phyloP scores from a whole-genome alignment of 2,888 invertebrate species.

The Selenia dentaria region DNA sequence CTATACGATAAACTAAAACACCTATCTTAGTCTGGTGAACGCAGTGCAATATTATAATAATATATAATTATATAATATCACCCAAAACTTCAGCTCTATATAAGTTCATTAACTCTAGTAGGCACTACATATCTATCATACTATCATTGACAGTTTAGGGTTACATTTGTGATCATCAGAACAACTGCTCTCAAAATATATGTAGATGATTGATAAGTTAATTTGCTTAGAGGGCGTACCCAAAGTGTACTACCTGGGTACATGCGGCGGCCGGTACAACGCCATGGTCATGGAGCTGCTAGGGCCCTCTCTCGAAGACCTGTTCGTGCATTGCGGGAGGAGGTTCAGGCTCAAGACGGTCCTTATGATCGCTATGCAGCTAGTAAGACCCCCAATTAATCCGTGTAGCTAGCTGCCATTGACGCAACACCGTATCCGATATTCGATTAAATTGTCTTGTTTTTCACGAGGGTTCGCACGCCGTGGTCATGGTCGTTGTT shows the following conservation, averaged over 20 bases:
- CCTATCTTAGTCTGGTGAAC: too few relatives aligned
- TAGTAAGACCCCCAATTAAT: constrained; percentile 86
- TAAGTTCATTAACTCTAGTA: too few relatives aligned
- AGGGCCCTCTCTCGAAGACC: constrained; percentile 99
- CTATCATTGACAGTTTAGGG: too few relatives aligned
- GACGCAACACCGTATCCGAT: constrained; percentile 76
- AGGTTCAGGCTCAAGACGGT: constrained; percentile 99
- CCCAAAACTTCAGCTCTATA: too few relatives aligned
- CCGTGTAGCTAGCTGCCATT: constrained; percentile 49
- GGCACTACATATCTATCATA: too few relatives aligned
- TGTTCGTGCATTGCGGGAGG: constrained; percentile 99
- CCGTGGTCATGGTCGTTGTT: constrained; percentile 73
- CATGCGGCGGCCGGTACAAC: constrained; percentile 99
- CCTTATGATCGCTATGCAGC: constrained; percentile 98
- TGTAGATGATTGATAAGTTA: constrained; percentile 32
- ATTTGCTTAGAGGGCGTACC: constrained; percentile 96
- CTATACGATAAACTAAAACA: too few relatives aligned
- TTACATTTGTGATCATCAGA: too few relatives aligned
- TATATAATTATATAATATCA: too few relatives aligned
- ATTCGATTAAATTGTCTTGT: constrained; percentile 48
- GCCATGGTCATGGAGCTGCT: constrained; percentile 99
- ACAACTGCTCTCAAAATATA: too few relatives aligned
- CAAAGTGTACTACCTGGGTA: constrained; percentile 99
- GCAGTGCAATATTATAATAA: too few relatives aligned
- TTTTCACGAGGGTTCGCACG: constrained; percentile 60